Evolutionary conservation across 2,113 vertebrate genomes (phyloP).

Genomic region (Cygnus buccinator): DNA sequence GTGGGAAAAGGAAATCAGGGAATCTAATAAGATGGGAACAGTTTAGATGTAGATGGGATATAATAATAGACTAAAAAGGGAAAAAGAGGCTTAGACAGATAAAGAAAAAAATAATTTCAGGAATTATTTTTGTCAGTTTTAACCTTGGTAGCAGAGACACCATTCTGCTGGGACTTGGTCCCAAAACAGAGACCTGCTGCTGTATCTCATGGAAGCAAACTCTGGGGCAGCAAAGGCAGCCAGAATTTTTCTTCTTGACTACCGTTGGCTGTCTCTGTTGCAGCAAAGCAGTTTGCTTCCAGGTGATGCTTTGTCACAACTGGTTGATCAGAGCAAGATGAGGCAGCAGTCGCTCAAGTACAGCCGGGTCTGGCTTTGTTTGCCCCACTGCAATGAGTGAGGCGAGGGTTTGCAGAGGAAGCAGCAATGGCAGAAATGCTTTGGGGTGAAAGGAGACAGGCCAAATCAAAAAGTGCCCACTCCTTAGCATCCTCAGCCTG

Average conservation of each 20-base stretch:
- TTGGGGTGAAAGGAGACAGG: neutral
- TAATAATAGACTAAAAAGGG: neutral
- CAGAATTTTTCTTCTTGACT: neutral
- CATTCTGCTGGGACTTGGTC: neutral
- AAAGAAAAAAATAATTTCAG: neutral
- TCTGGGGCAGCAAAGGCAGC: neutral
- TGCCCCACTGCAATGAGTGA: accelerated
- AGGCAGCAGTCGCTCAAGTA: neutral
- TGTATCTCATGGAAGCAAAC: neutral
- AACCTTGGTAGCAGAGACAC: neutral
- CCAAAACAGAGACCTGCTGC: neutral
- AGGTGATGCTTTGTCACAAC: neutral
- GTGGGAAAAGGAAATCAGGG: neutral
- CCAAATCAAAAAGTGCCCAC: neutral
- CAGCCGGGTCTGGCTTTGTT: accelerated
- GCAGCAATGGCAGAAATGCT: neutral
- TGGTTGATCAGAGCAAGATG: accelerated
- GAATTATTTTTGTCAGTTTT: neutral
- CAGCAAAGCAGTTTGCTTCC: neutral
- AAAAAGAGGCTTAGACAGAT: neutral
- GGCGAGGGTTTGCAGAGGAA: neutral
- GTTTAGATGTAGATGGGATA: neutral
- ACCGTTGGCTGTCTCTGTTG: neutral
- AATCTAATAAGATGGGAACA: neutral
- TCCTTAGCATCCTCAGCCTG: neutral